Conservation (phyloP, 2,113 vertebrate species). For the Paracanthobrama guichenoti region DNA sequence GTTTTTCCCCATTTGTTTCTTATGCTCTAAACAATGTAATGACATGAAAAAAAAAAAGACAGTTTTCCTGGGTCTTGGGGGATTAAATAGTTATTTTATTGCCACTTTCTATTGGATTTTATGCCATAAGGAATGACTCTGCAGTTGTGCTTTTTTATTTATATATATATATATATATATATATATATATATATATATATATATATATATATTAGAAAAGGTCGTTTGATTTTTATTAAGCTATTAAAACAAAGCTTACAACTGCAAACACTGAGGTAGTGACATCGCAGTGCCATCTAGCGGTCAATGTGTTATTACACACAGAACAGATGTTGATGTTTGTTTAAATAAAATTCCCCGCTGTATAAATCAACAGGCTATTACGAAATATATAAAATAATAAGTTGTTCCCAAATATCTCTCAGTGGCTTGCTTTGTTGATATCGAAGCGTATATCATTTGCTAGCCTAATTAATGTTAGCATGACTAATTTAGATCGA, state of each 20-base stretch:
- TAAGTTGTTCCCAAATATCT: background rate
- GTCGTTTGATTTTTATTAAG: too few relatives aligned
- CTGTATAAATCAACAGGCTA: background rate
- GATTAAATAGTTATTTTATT: too few relatives aligned
- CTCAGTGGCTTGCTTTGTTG: background rate
- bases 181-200: too few relatives aligned
- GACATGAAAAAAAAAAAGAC: too few relatives aligned
- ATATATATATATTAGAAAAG: too few relatives aligned
- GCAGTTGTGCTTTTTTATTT: background rate
- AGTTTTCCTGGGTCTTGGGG: too few relatives aligned
- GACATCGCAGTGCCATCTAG: conserved; percentile 64
- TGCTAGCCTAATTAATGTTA: background rate
- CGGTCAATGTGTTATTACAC: conserved; percentile 2
- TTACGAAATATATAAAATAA: too few relatives aligned
- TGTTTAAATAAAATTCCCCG: background rate
- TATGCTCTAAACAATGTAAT: too few relatives aligned
- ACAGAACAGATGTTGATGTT: background rate
- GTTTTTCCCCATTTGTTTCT: too few relatives aligned
- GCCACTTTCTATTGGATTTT: background rate
- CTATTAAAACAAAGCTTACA: too few relatives aligned
- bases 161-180: too few relatives aligned
- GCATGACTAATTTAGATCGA: background rate
- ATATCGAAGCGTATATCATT: background rate
- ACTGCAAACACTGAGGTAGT: background rate
- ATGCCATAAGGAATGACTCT: background rate